Base-by-base conservation (phyloP, 1,140 invertebrate genomes). In the Gryon sp. region DNA sequence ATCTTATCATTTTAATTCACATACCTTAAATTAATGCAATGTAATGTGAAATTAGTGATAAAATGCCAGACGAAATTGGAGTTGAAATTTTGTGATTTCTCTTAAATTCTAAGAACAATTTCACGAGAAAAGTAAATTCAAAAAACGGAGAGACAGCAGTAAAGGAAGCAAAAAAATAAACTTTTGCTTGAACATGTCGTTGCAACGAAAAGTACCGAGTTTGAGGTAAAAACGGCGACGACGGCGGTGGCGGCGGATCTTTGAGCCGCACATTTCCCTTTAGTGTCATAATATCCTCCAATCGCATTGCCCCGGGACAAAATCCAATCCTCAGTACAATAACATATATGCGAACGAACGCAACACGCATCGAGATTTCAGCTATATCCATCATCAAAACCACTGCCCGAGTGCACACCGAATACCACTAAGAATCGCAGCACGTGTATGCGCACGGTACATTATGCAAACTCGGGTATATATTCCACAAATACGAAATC, bases 401-500 rank as follows among this genome's bases (percentile, higher is more conserved):
- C 57, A 45, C 65, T 69, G 68, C 60, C 76, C 76, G 63, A 74
- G 46, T 63, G 62, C 74, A 62, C 74, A 70, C 57, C 57, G 50
- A 68, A 59, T 65, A 69, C 68, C 66, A 66, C 75, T 78, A 78
- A 78, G 68, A 78, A 73, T 78, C 68, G 68, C 50, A 68, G 63
- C 62, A 69, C 68, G 62, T 73, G 75, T 78, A 69, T 73, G 55
- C 57, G 57, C 62, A 70, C 66, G 66, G 46, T 55, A 45, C 63
- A 78, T 73, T 78, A 78, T 73, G 76, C 69, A 73, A 78, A 78
- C 68, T 60, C 55, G 41, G n/a, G 41, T 48, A 28, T 78, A 73
- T 73, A 73, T 73, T 69, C 62, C 76, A 65, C 76, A 73, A 63
- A 63, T 69, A 62, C 76, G 57, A 78, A 78, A 78, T 78, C 68